phyloP scores from a whole-genome alignment of 2,888 invertebrate genomes.

The Pterostichus madidus region DNA sequence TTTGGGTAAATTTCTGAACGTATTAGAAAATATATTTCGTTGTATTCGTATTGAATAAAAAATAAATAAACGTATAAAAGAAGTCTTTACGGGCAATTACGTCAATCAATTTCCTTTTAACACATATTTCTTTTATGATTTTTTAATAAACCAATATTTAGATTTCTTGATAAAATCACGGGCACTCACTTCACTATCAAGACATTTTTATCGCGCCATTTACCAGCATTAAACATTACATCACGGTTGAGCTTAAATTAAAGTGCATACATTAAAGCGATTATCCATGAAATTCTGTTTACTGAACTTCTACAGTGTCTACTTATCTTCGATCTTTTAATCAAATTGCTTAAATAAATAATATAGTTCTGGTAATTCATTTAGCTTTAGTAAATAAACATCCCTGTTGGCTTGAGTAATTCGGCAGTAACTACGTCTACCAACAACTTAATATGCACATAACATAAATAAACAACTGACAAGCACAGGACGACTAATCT shows the following conservation, averaged over 20 bases:
- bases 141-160: constrained; percentile 6
- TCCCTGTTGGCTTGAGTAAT: constrained; percentile 41
- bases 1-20: too few species aligned
- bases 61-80: too few species aligned
- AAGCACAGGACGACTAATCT: constrained; percentile 34
- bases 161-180: neutral
- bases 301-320: constrained; percentile 28
- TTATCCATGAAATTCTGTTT: constrained; percentile 45
- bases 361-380: constrained; percentile 49
- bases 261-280: constrained; percentile 50
- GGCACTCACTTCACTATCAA: neutral
- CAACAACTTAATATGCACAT: constrained; percentile 57
- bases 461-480: constrained; percentile 50
- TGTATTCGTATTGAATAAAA: too few species aligned
- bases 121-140: too few species aligned
- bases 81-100: too few species aligned
- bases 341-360: constrained; percentile 59
- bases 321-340: constrained; percentile 59
- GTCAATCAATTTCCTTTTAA: too few species aligned
- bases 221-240: neutral
- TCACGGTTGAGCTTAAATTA: neutral
- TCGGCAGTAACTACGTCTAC: constrained; percentile 37
- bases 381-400: constrained; percentile 49
- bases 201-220: neutral
- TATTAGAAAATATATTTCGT: too few species aligned